Percentiles rank a stretch among this genome's conserved stretches.
These are phyloP conservation scores for Noctua janthina DNA, from an alignment of 2,888 invertebrate species.

Conservation along the genomic window DNA sequence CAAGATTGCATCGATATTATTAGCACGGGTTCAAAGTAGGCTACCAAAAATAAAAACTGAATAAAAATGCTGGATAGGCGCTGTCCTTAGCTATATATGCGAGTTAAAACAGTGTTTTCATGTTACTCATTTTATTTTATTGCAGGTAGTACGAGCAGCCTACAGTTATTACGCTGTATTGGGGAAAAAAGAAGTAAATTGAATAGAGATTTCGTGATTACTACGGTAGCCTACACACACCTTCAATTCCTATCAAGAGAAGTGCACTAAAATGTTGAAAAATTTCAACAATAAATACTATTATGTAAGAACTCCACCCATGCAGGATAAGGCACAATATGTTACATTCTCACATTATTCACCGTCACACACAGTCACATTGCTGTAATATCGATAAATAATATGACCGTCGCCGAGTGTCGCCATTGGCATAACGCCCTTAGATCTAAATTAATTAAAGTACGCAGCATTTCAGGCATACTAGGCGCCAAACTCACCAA, in stretches of 20 bases:
- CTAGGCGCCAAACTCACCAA: no score
- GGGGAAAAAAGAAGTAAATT: constrained; percentile 62
- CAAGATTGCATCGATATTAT: neutral
- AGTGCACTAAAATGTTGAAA: neutral
- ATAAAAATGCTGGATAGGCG: neutral
- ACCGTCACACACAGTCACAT: neutral
- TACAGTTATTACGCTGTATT: constrained; percentile 84
- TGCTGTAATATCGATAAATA: constrained; percentile 4
- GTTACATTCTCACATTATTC: no score
- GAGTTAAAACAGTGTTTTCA: neutral
- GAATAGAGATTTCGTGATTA: no score
- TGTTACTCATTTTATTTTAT: constrained; percentile 47
- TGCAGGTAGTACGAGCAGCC: constrained; percentile 82
- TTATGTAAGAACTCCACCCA: neutral
- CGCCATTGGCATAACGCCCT: neutral
- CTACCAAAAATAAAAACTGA: neutral
- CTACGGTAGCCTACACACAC: neutral
- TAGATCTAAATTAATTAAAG: neutral
- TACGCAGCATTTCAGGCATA: neutral
- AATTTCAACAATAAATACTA: neutral
- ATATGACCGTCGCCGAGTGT: neutral
- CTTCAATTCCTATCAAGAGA: neutral
- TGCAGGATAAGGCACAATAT: neutral
- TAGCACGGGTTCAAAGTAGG: neutral
- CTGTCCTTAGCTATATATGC: neutral